Base-by-base conservation (phyloP, 1,140 invertebrate species). In the Leptinotarsa defecta region DNA sequence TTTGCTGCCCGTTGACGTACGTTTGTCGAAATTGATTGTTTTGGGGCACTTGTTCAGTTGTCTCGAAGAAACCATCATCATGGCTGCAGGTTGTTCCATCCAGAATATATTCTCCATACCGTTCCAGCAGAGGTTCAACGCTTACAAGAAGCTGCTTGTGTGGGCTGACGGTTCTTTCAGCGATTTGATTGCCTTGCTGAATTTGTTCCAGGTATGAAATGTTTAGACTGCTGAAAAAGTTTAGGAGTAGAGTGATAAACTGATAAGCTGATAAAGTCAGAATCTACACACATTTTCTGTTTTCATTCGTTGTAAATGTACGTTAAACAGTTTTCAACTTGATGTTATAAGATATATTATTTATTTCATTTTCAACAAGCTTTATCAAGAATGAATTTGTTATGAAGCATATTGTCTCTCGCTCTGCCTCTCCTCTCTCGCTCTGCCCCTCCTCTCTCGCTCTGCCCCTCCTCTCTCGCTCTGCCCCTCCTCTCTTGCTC, bases 11-110 rank as follows among this genome's bases (percentile, higher is more conserved):
- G 80, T 98, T 0, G 94, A 97, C 82, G 91, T 96, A 15, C 89
- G 90, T 62, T 83, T 97, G 4, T 90, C 93, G 13, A 96, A 97
- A 83, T 86, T 99, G 0, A 94, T 99, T 57, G 87, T 96, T 61
- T 86, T 98, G 0, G 97, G 97, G 2, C 91, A 96, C 84, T 90
- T 95, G 17, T 98, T 95, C 82, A 94, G 94, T 73, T 89, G 95
- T 52, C 84, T 98, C 0, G 91, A 94, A 34, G 96, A 98, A 77
- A 87, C 91, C 13, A 91, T 98, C 48, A 93, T 97, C 71, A 98
- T 98, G 84, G 93, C 91, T 78, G 94, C 95, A 75, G 92, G 93
- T 11, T 89, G 98, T 86, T 91, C 92, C 3, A 87, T 94, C 2
- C 95, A 94, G 80, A 94, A 91, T 81, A 87, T 98, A 61, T 98